A percentile compares a stretch with the other conserved stretches of the same genome.
Conservation (phyloP, 2,113 vertebrate species). For the Riparia riparia region DNA sequence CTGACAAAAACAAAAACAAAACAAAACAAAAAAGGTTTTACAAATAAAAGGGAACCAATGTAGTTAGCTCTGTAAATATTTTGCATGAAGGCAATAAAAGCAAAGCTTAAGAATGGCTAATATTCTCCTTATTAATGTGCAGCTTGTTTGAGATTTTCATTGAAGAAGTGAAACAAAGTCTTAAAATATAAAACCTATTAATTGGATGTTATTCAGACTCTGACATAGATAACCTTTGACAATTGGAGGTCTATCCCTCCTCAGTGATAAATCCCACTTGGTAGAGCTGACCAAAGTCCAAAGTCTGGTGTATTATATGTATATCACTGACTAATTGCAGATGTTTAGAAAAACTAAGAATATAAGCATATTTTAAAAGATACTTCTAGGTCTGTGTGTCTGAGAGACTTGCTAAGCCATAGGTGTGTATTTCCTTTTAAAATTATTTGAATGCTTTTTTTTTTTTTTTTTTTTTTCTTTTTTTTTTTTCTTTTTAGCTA, state of each 20-base stretch:
- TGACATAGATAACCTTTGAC: background rate
- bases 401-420: background rate
- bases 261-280: background rate
- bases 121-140: background rate
- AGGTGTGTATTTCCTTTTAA: background rate
- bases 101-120: background rate
- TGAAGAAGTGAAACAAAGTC: background rate
- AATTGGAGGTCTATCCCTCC: background rate
- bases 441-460: background rate
- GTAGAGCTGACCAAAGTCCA: fast-evolving
- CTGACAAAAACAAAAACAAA: background rate
- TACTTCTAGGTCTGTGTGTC: background rate
- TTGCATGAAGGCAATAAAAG: background rate
- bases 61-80: background rate
- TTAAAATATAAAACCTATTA: background rate
- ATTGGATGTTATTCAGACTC: background rate
- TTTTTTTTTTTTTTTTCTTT: background rate
- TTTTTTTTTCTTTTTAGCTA: background rate
- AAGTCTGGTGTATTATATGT: background rate
- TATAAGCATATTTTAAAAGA: background rate
- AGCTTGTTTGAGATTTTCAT: background rate
- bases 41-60: background rate
- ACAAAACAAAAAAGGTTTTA: background rate
- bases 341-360: background rate
- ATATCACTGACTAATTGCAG: background rate